Evolutionary conservation across 2,113 vertebrate genomes (phyloP), one percentile per base, ranked within the genome.

Genomic region (Triplophysa dalaica): DNA sequence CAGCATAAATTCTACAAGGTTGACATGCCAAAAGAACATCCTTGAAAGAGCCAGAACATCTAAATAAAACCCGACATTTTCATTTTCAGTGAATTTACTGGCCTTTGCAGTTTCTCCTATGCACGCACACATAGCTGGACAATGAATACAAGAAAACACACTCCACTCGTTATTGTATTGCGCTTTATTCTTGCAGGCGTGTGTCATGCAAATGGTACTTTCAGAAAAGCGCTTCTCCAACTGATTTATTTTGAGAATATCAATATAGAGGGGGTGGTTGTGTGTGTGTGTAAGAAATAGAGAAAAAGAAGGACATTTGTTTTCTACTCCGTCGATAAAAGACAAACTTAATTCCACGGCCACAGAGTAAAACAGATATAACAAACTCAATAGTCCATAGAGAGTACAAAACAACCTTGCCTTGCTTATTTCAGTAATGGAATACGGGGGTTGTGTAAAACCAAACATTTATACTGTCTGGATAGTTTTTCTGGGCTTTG

Each of bases 1-100:
- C 73, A 50, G 41, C 58, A 75, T 75, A 29, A 75, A 75, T 75
- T 63, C 58, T 63, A 63, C 21, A 75, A 75, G 60, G 58, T 33
- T 63, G 58, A 41, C 73, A 29, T 26, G 41, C 33, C 61, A 63
- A 75, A 75, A 63, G 21, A 63, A 75, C 58, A 75, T 75, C 41
- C 73, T 63, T 75, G 58, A 63, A 75, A 50, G 73, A 75, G 22
- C 43, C 24, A 45, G 73, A 41, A 22, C 60, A 43, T 74, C 56
- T 75, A 75, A 75, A 75, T 75, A 75, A 61, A 74, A 75, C 16
- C 33, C 0, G 38, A 62, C 38, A 11, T 45, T 75, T 74, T 74
- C 70, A 74, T 74, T 38, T 75, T 45, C 56, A 17, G n/a, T 19
- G n/a, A 58, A 50, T 78, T 68, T 68, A 58, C 58, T 67, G 63